Conservation (phyloP, 2,888 invertebrate genomes). For the Pristionchus mayeri region DNA sequence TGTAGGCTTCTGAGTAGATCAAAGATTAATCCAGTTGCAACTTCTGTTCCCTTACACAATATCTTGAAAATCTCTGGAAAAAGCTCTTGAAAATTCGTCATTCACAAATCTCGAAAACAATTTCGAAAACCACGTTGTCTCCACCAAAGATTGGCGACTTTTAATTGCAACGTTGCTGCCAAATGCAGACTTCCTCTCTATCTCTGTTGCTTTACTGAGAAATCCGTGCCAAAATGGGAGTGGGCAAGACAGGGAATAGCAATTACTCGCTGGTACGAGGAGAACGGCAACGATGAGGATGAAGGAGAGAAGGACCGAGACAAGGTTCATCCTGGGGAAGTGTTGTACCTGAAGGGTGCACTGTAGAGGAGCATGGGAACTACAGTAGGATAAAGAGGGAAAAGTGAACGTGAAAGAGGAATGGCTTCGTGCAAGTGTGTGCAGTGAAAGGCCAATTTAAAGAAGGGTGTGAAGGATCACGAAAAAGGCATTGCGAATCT, state of each 20-base stretch:
- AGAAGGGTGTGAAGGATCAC: background rate
- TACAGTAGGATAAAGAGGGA: background rate
- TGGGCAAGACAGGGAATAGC: background rate
- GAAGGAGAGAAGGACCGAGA: background rate
- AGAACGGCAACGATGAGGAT: background rate
- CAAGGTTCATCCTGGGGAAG: background rate
- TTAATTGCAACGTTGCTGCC: background rate
- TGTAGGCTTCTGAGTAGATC: background rate
- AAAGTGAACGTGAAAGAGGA: background rate
- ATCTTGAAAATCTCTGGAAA: background rate
- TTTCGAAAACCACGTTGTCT: slow-evolving; percentile 13
- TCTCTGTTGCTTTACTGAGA: no score
- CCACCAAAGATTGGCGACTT: background rate
- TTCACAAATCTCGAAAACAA: background rate
- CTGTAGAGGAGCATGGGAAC: no score
- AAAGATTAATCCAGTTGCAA: background rate
- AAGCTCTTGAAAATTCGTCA: background rate
- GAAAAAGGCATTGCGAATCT: background rate
- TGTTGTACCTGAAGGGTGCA: background rate
- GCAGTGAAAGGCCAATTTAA: no score
- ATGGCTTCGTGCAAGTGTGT: no score
- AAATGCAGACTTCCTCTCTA: background rate
- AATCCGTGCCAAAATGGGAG: background rate
- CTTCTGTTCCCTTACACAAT: background rate
- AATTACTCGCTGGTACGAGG: background rate